Conservation (phyloP, 2,888 invertebrate genomes). For the Cactoblastis cactorum region DNA sequence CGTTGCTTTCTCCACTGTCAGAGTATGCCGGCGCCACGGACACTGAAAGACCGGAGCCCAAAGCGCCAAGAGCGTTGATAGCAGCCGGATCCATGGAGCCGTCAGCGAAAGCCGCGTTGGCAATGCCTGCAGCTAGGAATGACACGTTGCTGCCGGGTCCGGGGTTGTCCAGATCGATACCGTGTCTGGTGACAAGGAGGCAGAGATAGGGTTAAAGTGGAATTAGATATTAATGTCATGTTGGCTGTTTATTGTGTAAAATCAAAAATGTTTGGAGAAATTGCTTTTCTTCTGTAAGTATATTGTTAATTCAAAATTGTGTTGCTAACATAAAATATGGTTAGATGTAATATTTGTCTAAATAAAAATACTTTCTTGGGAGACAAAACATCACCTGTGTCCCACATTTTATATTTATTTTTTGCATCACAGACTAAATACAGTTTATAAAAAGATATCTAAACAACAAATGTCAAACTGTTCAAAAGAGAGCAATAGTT, state of each 20-base stretch:
- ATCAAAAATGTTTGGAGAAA: no score
- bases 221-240: no score
- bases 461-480: no score
- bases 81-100: conserved; percentile 74
- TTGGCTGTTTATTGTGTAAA: no score
- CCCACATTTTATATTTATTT: neutral
- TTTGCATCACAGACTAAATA: no score
- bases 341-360: no score
- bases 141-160: conserved; percentile 89
- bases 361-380: no score
- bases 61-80: conserved; percentile 73
- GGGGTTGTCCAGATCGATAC: conserved; percentile 93
- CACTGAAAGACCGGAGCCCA: conserved; percentile 82
- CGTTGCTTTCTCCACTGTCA: conserved; percentile 91
- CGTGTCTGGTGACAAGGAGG: conserved; percentile 84
- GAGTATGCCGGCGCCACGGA: conserved; percentile 87
- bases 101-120: conserved; percentile 79
- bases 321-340: no score
- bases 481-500: no score
- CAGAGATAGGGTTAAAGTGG: neutral
- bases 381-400: neutral
- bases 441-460: no score
- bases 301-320: no score
- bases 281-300: no score
- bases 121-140: conserved; percentile 83